phyloP scores from a whole-genome alignment of 2,888 invertebrate genomes.

The Eretmocerus hayati region DNA sequence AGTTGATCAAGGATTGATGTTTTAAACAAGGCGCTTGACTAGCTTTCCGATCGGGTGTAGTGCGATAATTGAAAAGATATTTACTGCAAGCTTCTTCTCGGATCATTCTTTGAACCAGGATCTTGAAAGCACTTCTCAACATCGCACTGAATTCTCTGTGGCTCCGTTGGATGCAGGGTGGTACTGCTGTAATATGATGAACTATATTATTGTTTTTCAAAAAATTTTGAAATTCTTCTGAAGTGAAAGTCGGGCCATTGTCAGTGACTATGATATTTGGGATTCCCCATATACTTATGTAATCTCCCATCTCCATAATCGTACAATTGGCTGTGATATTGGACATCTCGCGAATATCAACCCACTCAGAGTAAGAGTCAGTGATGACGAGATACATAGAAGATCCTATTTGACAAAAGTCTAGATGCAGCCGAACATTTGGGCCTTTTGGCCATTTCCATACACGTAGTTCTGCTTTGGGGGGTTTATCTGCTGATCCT shows the following conservation, averaged over 20 bases:
- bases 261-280: neutral
- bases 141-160: neutral
- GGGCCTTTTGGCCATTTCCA: constrained; percentile 20
- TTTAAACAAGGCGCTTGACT: no score
- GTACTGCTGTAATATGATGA: neutral
- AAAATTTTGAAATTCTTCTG: neutral
- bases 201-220: neutral
- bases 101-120: no score
- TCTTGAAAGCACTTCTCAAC: no score
- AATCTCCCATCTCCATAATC: neutral
- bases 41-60: no score
- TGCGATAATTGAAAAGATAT: no score
- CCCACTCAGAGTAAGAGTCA: neutral
- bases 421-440: constrained; percentile 16
- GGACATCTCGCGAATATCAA: constrained; percentile 10
- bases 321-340: neutral
- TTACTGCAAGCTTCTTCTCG: no score
- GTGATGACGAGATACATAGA: neutral
- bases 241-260: neutral
- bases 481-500: constrained; percentile 15
- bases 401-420: no score
- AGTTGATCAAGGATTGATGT: no score
- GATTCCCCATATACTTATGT: neutral
- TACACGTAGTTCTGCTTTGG: constrained; percentile 8
- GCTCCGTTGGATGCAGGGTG: neutral